A percentile compares a stretch with the other conserved stretches of the same genome.
Evolutionary conservation across 2,113 vertebrate species (phyloP).

Genomic region (Aplodontia rufa): DNA sequence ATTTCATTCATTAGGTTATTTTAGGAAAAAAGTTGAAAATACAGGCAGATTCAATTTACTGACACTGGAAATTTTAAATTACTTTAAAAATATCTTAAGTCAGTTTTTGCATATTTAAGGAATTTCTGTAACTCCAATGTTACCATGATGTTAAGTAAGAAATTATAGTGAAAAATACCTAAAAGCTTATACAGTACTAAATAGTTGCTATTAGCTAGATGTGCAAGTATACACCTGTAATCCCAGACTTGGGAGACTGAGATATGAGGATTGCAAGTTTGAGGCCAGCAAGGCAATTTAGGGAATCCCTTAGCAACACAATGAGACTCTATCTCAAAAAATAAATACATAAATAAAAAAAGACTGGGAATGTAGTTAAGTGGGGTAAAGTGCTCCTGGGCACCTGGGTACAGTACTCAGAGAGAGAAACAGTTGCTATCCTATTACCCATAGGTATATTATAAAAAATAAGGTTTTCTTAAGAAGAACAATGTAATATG

Average conservation of each 20-base stretch:
- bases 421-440: background rate
- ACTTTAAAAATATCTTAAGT: background rate
- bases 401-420: no score
- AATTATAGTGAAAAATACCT: background rate
- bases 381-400: no score
- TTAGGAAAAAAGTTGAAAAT: background rate
- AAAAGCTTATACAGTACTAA: background rate
- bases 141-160: conserved; percentile 6
- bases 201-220: background rate
- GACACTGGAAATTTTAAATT: background rate
- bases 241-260: no score
- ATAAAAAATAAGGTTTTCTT: background rate
- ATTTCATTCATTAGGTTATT: conserved; percentile 22
- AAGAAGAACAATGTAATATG: background rate
- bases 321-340: no score
- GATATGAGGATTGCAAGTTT: no score
- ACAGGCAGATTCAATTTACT: background rate
- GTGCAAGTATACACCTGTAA: no score
- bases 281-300: no score
- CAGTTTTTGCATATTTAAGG: background rate
- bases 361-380: no score
- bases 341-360: fast-evolving
- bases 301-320: no score
- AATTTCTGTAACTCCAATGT: background rate
- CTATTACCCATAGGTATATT: background rate